Evolutionary conservation across 2,888 invertebrate species (phyloP).

Genomic region (Watsonalla cultraria): DNA sequence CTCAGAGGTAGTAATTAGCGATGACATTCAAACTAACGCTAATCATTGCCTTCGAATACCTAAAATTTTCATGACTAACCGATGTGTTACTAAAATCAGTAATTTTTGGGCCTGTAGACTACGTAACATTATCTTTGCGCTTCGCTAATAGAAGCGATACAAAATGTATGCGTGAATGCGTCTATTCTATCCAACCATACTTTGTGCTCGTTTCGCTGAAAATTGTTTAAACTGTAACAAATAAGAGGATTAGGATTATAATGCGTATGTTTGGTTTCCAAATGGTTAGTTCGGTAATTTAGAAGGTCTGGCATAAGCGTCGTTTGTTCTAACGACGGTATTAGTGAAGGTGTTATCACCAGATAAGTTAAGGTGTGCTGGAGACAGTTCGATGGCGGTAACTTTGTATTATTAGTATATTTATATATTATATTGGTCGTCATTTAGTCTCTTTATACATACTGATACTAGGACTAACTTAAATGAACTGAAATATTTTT

Average conservation of each 20-base stretch:
- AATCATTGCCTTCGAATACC: too few relatives aligned
- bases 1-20: too few relatives aligned
- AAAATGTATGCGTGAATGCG: background rate
- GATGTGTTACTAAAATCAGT: too few relatives aligned
- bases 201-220: background rate
- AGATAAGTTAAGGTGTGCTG: constrained; percentile 12
- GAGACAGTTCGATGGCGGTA: constrained; percentile 9
- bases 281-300: background rate
- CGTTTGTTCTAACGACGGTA: background rate
- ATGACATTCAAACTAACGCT: too few relatives aligned
- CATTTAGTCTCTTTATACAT: too few relatives aligned
- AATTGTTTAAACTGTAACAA: background rate
- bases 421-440: background rate
- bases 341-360: background rate
- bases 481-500: too few relatives aligned
- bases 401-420: constrained; percentile 3
- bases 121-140: too few relatives aligned
- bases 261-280: background rate
- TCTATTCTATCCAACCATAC: background rate
- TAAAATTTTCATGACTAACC: too few relatives aligned
- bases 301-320: background rate
- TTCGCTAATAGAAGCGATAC: too few relatives aligned
- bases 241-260: constrained; percentile 1
- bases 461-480: too few relatives aligned
- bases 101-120: too few relatives aligned